Percentiles rank a stretch among this genome's conserved stretches.
Evolutionary conservation across 2,888 invertebrate genomes (phyloP).

Genomic region (Chaetogeoica ovagalla): DNA sequence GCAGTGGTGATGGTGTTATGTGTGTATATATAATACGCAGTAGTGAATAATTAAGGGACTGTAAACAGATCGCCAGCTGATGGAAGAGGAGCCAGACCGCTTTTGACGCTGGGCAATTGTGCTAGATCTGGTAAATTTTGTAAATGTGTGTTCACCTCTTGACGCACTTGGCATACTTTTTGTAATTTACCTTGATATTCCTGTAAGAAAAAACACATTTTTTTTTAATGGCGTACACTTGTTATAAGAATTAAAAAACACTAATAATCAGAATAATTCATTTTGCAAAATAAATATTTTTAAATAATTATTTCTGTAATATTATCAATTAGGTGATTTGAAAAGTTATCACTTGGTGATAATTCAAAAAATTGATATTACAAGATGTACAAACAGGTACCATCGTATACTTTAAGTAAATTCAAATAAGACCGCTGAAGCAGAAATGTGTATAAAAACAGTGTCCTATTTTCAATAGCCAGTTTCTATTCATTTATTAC

Average conservation of each 20-base stretch:
- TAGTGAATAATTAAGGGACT: conserved; percentile 59
- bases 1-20: background rate
- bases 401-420: background rate
- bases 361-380: too few species aligned
- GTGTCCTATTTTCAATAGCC: too few species aligned
- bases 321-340: too few species aligned
- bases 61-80: conserved; percentile 94
- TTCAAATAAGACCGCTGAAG: too few species aligned
- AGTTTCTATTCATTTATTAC: too few species aligned
- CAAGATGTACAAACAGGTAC: too few species aligned
- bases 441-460: too few species aligned
- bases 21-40: background rate
- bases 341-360: too few species aligned
- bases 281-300: background rate
- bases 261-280: background rate
- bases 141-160: conserved; percentile 89
- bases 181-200: conserved; percentile 88
- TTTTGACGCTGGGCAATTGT: conserved; percentile 87
- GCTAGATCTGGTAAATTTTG: conserved; percentile 92
- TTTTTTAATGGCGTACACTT: background rate
- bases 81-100: conserved; percentile 88
- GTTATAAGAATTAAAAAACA: background rate
- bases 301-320: too few species aligned
- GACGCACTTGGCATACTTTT: conserved; percentile 81
- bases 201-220: conserved; percentile 63